Percentiles rank a stretch among this genome's conserved stretches.
Evolutionary conservation across 2,113 vertebrate species (phyloP).

Genomic region (Opisthocomus hoazin): DNA sequence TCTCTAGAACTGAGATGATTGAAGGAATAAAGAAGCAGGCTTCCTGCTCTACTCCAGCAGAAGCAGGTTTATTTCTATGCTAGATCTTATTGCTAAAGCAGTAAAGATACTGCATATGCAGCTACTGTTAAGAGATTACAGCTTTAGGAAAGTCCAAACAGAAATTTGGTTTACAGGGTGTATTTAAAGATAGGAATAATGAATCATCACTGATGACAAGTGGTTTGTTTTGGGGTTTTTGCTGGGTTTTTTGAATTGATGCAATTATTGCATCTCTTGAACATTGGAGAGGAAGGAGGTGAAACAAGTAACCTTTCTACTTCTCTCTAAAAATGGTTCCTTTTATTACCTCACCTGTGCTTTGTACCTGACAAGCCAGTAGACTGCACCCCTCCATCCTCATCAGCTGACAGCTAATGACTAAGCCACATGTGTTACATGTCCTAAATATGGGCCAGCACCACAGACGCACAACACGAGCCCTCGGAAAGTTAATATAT

Average conservation of each 20-base stretch:
- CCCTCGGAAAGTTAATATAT: background rate
- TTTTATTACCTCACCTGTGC: background rate
- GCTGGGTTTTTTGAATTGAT: background rate
- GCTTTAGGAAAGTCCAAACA: background rate
- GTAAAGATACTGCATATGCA: background rate
- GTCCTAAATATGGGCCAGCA: background rate
- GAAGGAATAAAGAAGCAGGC: background rate
- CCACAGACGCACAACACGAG: background rate
- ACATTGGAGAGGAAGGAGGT: background rate
- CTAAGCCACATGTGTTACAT: accelerated
- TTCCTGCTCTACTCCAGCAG: background rate
- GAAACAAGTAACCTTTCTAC: background rate
- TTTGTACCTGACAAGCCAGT: background rate
- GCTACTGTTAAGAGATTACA: background rate
- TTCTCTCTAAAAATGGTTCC: background rate
- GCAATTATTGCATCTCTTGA: background rate
- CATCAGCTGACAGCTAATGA: background rate
- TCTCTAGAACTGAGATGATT: background rate
- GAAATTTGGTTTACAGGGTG: background rate
- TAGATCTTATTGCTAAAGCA: background rate
- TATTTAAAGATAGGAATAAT: background rate
- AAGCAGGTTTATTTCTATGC: background rate
- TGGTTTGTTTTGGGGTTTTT: accelerated
- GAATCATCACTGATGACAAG: background rate
- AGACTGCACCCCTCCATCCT: background rate